These are phyloP conservation scores for Congeria kusceri DNA, from an alignment of 2,888 invertebrate species.

Conservation along the genomic window DNA sequence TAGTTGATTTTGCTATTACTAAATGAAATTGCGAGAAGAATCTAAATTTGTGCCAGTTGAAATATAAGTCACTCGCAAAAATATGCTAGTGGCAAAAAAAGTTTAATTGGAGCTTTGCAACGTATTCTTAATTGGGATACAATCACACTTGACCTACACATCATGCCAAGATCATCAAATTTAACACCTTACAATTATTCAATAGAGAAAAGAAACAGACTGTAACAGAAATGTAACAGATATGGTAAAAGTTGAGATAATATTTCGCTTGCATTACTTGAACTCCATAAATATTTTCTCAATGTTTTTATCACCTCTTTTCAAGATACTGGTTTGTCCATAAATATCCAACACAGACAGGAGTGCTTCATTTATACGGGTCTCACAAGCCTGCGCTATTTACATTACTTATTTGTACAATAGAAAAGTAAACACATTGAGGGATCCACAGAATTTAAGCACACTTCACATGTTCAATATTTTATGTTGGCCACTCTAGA, in stretches of 20 bases:
- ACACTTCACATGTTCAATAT: constrained; percentile 23
- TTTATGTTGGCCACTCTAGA: constrained; percentile 15
- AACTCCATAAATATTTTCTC: constrained; percentile 2
- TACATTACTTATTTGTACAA: constrained; percentile 34
- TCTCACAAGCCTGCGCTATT: constrained; percentile 29
- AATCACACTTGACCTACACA: no score
- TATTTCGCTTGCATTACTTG: not conserved
- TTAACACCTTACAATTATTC: no score
- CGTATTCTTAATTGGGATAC: no score
- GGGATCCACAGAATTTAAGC: constrained; percentile 17
- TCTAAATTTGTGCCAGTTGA: no score
- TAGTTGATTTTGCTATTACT: no score
- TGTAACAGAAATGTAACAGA: not conserved
- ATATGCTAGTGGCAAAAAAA: no score
- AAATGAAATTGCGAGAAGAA: no score
- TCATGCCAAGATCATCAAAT: no score
- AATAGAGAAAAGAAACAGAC: not conserved
- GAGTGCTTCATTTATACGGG: constrained; percentile 24
- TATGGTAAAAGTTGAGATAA: no score
- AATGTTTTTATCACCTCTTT: constrained; percentile 13
- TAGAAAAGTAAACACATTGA: constrained; percentile 23
- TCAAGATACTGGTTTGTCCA: constrained; percentile 11
- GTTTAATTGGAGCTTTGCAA: no score
- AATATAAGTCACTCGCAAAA: no score
- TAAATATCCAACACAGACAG: constrained; percentile 18